Base-by-base conservation (phyloP, 2,113 vertebrate species). In the Sinosuthora webbiana region DNA sequence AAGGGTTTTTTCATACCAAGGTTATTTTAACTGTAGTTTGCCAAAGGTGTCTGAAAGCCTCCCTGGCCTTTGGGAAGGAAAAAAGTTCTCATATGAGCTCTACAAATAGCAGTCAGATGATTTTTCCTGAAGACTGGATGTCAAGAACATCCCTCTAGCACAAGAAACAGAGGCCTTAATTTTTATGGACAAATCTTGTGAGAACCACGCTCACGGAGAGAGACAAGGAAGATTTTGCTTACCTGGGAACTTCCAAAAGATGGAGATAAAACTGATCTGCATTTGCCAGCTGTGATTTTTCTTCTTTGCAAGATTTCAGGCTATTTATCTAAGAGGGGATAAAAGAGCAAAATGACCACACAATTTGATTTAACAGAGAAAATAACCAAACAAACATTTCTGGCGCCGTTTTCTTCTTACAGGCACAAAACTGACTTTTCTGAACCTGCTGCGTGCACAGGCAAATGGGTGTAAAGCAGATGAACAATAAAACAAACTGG, bases 201-300 rank as follows among this genome's bases (percentile, higher is more conserved):
- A 85, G 60, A 74, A 18, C 5, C 5, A 53, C 16, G 18, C 42
- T 64, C 15, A 11, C 2, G 12, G 14, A 53, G 33, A 53, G 39
- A 81, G 45, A 90, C 9, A 82, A 68, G 41, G 35, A 78, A 50
- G 71, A 47, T 47, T 68, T 90, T 80, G 6, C 83, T 98, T 98
- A 99, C 99, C 98, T 97, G 13, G 98, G 96, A 80, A 99, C 89
- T 78, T 88, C 92, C 71, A 99, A 97, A 44, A 99, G 98, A 12
- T 96, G 94, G 42, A 98, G 94, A 91, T 99, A 99, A 97, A 99
- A 99, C 56, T 96, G 98, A 82, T 99, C 99, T 0, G 98, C 97
- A 6, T 95, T 98, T 49, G 98, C 98, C 93, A 99, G 94, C 95
- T 98, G 98, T 65, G 98, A 97, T 49, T 62, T 98, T 30, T 98